Conservation (phyloP, 2,113 vertebrate species). For the Poecile atricapillus region DNA sequence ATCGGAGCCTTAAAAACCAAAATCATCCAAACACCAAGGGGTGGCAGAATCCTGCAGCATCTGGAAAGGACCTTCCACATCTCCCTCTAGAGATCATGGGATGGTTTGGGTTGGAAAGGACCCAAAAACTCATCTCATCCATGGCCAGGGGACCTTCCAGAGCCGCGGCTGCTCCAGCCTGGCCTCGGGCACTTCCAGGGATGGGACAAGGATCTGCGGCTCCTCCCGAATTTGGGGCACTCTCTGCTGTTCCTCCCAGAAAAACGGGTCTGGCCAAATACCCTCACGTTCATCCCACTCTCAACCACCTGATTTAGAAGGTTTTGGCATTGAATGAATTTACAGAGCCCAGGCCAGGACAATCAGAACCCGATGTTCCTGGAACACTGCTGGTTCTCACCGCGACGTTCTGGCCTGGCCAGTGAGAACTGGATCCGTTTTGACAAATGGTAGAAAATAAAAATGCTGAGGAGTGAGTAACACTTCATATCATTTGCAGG, state of each 20-base stretch:
- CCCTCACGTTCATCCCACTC: not conserved
- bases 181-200: not conserved
- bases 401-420: slow-evolving; percentile 14
- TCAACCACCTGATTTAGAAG: not conserved
- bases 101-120: not conserved
- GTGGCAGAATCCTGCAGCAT: not conserved
- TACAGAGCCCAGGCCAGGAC: not conserved
- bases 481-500: not conserved
- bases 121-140: not conserved
- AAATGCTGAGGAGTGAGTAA: slow-evolving; percentile 42
- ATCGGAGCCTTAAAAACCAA: not conserved
- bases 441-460: not conserved
- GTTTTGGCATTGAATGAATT: not conserved
- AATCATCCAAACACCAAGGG: fast-evolving
- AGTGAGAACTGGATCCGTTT: not conserved
- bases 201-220: not conserved
- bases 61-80: not conserved
- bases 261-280: not conserved
- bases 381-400: not conserved
- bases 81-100: not conserved
- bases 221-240: not conserved
- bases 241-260: not conserved
- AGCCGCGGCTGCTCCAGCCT: fast-evolving
- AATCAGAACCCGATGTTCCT: slow-evolving; percentile 31
- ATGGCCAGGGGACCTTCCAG: not conserved